phyloP scores from a whole-genome alignment of 2,888 invertebrate species.

The Thelaira solivaga region DNA sequence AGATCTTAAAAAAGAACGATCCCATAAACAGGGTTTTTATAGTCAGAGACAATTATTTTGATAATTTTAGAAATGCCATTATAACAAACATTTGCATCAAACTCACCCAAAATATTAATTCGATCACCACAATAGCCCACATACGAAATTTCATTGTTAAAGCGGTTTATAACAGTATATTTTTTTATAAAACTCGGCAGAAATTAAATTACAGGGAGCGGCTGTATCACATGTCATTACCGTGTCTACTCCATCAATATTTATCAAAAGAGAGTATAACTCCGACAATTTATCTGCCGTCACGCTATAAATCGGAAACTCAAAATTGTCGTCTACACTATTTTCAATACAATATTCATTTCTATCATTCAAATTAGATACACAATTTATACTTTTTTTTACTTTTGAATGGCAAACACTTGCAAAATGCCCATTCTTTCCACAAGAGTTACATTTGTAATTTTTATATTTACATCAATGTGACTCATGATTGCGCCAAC shows the following conservation, averaged over 20 bases:
- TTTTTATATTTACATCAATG: not conserved
- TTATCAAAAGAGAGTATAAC: not conserved
- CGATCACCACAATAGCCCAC: not conserved
- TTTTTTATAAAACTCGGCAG: conserved; percentile 41
- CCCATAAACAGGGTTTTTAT: conserved; percentile 6
- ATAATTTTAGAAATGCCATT: not conserved
- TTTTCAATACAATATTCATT: not conserved
- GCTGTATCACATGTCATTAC: conserved; percentile 45
- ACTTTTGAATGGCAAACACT: not conserved
- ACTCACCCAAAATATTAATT: conserved; percentile 1
- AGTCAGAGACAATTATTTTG: not conserved
- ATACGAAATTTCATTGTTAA: not conserved
- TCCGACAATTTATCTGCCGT: not conserved
- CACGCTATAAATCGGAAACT: conserved; percentile 11
- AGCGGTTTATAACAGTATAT: not conserved
- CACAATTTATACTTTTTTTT: not conserved
- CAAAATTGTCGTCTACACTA: not conserved
- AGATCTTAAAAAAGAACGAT: conserved; percentile 1
- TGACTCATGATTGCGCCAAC: conserved; percentile 24
- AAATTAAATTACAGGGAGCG: conserved; percentile 42
- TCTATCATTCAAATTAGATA: not conserved
- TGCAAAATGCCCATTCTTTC: not conserved
- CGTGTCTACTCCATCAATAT: conserved; percentile 24
- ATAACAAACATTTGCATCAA: not conserved
- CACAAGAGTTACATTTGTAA: not conserved